Conservation (phyloP, 1,140 invertebrate genomes). For the Diuraphis noxia region DNA sequence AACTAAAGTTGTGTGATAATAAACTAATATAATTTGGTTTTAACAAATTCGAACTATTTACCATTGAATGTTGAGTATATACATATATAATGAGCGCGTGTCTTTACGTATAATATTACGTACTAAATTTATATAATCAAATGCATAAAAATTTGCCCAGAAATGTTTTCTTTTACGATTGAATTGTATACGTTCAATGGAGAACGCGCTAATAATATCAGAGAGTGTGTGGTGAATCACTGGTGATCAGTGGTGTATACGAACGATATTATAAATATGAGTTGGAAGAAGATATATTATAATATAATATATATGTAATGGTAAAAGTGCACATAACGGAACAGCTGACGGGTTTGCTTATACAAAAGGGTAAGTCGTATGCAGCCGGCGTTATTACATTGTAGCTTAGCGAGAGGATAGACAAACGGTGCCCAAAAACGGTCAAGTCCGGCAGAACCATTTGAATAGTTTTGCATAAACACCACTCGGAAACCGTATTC, state of each 20-base stretch:
- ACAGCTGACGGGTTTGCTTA: background rate
- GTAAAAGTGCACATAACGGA: background rate
- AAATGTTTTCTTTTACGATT: background rate
- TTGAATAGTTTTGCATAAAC: slow-evolving; percentile 4
- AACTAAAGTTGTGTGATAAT: background rate
- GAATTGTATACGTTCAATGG: background rate
- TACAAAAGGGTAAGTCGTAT: background rate
- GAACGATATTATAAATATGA: background rate
- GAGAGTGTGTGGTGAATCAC: too few relatives aligned
- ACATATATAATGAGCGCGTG: background rate
- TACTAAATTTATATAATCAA: background rate
- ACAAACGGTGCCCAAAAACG: background rate
- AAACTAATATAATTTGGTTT: background rate
- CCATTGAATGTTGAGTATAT: background rate
- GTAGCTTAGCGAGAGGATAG: background rate
- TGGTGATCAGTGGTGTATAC: background rate
- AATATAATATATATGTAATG: background rate
- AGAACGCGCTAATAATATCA: background rate
- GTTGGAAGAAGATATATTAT: background rate
- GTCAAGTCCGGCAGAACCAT: background rate
- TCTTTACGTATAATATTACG: background rate
- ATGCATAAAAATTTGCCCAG: background rate
- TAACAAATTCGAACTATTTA: background rate
- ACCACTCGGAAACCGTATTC: background rate
- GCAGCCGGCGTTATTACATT: background rate